Base-by-base conservation (phyloP, 2,888 invertebrate genomes). In the Thecophora atra region DNA sequence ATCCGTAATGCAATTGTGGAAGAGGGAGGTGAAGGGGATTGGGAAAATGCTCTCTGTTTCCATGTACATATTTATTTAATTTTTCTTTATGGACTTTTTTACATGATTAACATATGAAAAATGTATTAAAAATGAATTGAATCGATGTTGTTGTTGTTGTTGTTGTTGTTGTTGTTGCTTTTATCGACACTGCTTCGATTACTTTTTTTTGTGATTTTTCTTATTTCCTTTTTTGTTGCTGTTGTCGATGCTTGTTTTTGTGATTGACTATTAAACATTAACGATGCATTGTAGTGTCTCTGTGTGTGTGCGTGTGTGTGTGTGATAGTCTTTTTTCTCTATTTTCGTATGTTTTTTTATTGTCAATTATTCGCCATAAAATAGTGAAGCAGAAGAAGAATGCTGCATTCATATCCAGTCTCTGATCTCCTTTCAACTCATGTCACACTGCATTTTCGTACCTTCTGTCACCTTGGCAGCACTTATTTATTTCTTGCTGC, bases 1-100 rank as follows among this genome's bases (percentile, higher is more conserved):
- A 70, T 77, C 77, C 37, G 11, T 54, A 15, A 60, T 52, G 56
- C 65, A 62, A 26, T 44, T 17, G 47, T 54, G 11, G 11, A 2
- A 37, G 37, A 37, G 37, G 1, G 37, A 2, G 11, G 37, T 11
- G 37, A 37, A 11, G 11, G 37, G 37, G 37, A 37, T 6, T 8
- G 37, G 11, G 37, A 37, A 2, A 37, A 37, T 63, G 17, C 60
- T 69, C 21, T 42, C 8, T 42, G 28, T 56, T 60, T 71, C 26
- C 47, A 37, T 54, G 54, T 54, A 63, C 28, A 4, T 56, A 19
- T 72, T 26, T 68, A 13, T 63, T 37, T 21, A 52, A 42, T 67
- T 19, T 65, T n/a, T 24, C 37, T n/a, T 26, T 73, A 7, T 47
- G n/a, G 52, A 7, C 15, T 66, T 64, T 24, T n/a, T 52, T 64